These are phyloP conservation scores for Leptobrachium leishanense DNA, from an alignment of 2,113 vertebrate species.

Conservation along the genomic window DNA sequence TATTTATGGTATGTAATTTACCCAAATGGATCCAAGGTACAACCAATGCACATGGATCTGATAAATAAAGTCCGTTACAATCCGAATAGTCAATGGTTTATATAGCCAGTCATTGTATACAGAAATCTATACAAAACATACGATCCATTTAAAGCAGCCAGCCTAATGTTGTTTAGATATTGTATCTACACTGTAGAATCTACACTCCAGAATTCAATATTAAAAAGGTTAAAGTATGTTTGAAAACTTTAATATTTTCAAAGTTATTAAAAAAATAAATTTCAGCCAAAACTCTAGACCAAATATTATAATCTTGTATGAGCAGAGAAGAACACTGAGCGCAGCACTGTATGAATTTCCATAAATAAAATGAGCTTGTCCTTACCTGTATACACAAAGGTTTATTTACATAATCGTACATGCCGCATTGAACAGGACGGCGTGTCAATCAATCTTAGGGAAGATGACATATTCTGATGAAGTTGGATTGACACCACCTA, in stretches of 20 bases:
- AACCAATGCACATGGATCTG: not conserved
- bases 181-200: too few species aligned
- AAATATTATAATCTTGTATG: conserved; percentile 36
- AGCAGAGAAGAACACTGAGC: conserved; percentile 35
- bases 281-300: not conserved
- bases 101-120: too few species aligned
- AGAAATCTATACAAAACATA: too few species aligned
- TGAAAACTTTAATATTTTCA: conserved; percentile 17
- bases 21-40: conserved; percentile 7
- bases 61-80: too few species aligned
- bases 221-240: not conserved
- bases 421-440: conserved; percentile 20
- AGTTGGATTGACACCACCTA: conserved; percentile 39
- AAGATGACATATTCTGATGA: conserved; percentile 44
- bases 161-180: too few species aligned
- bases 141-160: too few species aligned
- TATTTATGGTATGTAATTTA: conserved; percentile 16
- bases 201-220: not conserved
- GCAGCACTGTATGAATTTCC: conserved; percentile 38
- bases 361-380: conserved; percentile 48
- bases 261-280: not conserved
- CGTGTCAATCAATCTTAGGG: conserved; percentile 29
- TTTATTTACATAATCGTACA: conserved; percentile 43
- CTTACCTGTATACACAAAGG: conserved; percentile 34
- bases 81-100: too few species aligned